Conservation (phyloP, 2,113 vertebrate genomes). For the Stictonetta naevosa region DNA sequence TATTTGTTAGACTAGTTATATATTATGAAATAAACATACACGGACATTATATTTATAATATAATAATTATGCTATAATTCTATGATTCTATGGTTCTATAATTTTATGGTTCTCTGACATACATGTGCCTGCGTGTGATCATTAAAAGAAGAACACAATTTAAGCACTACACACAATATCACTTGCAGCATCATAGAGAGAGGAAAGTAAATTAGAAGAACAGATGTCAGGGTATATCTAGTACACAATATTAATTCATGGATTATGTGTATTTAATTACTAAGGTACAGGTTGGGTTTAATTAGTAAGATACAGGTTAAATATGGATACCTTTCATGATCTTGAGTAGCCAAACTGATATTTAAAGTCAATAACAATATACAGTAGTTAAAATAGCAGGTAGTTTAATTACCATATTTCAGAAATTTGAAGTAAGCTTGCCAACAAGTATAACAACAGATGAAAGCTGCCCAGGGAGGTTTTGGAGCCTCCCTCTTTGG, state of each 20-base stretch:
- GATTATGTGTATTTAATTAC: accelerated
- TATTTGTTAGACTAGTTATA: background rate
- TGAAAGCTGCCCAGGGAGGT: background rate
- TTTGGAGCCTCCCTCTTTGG: too few species aligned
- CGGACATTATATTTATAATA: background rate
- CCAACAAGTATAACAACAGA: background rate
- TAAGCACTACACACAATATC: background rate
- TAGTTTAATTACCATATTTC: background rate
- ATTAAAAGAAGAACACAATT: background rate
- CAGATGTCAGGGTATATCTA: background rate
- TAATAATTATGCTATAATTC: too few species aligned
- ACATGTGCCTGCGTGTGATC: background rate
- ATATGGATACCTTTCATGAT: background rate
- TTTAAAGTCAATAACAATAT: background rate
- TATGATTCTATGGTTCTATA: too few species aligned
- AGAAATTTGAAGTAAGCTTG: background rate
- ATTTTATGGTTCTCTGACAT: too few species aligned
- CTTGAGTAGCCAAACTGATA: background rate
- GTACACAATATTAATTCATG: background rate
- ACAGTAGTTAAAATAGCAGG: background rate
- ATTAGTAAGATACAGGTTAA: background rate
- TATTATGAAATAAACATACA: background rate
- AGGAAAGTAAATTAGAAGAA: background rate
- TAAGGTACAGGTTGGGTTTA: background rate
- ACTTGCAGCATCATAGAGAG: background rate